Conservation (phyloP, 2,113 vertebrate species). For the Ctenodactylus gundi region DNA sequence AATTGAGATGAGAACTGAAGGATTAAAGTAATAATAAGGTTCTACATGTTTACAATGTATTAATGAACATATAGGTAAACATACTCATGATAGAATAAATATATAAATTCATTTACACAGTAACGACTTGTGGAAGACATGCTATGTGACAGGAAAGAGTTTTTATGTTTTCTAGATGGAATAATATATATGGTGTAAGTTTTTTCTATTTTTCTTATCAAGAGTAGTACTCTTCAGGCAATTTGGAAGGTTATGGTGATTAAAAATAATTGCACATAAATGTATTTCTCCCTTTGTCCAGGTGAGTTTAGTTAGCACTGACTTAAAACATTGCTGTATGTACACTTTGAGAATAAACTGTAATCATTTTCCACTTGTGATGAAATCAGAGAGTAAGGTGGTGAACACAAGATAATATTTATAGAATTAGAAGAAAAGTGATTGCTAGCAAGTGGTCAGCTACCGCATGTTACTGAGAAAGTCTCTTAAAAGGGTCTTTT, state of each 20-base stretch:
- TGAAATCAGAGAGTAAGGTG: background rate
- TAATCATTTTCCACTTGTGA: background rate
- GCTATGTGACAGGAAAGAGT: background rate
- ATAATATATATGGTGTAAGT: background rate
- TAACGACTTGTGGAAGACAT: background rate
- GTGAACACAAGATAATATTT: background rate
- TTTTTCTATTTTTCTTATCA: background rate
- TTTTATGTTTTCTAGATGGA: background rate
- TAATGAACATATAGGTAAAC: background rate
- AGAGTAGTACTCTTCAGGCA: background rate
- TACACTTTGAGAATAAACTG: background rate
- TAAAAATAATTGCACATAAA: background rate
- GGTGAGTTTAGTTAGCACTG: background rate
- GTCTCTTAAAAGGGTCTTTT: background rate
- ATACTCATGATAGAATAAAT: background rate
- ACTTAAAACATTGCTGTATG: background rate
- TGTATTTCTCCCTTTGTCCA: background rate
- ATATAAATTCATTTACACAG: background rate
- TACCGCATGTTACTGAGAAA: background rate
- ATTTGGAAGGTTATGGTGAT: background rate
- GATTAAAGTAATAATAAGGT: background rate
- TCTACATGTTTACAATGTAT: background rate
- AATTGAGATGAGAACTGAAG: background rate
- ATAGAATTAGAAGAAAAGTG: background rate
- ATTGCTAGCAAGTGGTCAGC: background rate